These are phyloP conservation scores for Rhinoderma darwinii DNA, from an alignment of 2,113 vertebrate species.

Conservation along the genomic window DNA sequence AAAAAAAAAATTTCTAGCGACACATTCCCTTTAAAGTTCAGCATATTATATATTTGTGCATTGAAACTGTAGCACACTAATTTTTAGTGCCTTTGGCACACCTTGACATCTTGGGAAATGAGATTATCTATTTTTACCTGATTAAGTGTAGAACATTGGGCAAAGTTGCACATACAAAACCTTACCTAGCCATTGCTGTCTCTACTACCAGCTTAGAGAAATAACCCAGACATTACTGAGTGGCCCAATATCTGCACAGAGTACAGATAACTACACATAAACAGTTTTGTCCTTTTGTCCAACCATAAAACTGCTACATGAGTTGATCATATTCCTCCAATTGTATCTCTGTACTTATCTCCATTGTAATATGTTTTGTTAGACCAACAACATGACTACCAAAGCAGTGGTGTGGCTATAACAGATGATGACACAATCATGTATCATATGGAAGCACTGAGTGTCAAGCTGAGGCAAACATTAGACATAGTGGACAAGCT, in stretches of 20 bases:
- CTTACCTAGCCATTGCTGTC: not conserved
- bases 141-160: not conserved
- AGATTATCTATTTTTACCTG: too few relatives aligned
- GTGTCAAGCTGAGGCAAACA: slow-evolving; percentile 52
- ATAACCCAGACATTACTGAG: not conserved
- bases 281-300: not conserved
- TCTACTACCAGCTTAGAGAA: not conserved
- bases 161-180: not conserved
- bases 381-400: slow-evolving; percentile 56
- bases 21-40: not conserved
- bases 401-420: slow-evolving; percentile 46
- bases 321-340: too few relatives aligned
- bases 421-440: slow-evolving; percentile 60
- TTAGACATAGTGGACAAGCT: slow-evolving; percentile 51
- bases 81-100: too few relatives aligned
- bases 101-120: too few relatives aligned
- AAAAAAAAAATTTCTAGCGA: too few relatives aligned
- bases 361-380: not conserved
- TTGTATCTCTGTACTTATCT: not conserved
- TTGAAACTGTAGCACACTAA: too few relatives aligned
- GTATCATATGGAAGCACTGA: slow-evolving; percentile 53
- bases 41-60: not conserved
- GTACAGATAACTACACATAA: not conserved
- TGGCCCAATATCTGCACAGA: not conserved
- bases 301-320: not conserved